phyloP scores from a whole-genome alignment of 2,888 invertebrate genomes.

The Lasioglossum lativentre region DNA sequence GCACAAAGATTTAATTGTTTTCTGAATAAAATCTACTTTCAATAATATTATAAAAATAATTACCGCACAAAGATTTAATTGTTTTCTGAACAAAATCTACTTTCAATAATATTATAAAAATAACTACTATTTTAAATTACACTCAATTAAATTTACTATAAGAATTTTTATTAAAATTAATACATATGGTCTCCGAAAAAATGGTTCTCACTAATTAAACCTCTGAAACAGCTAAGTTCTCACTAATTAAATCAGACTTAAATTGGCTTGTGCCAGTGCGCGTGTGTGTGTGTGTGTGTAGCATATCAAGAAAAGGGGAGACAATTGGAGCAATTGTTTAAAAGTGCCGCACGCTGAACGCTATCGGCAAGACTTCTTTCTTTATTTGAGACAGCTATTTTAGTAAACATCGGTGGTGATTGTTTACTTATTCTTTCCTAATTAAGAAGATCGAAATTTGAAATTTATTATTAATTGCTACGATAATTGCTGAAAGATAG shows the following conservation, averaged over 20 bases:
- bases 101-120: no score
- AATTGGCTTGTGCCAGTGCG: neutral
- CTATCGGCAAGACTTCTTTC: neutral
- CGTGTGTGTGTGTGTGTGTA: no score
- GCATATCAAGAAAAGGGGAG: neutral
- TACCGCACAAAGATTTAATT: no score
- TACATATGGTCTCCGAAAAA: neutral
- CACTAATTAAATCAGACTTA: neutral
- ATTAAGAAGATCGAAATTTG: neutral
- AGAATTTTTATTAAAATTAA: no score
- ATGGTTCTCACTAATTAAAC: no score
- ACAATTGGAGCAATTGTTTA: conserved; percentile 1
- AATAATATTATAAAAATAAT: no score
- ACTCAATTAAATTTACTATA: no score
- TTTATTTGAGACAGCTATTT: neutral
- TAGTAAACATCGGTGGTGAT: neutral
- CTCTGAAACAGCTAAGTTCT: neutral
- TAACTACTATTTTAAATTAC: no score
- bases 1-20: neutral
- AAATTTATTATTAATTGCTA: neutral
- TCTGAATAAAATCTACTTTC: neutral
- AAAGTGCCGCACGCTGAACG: neutral
- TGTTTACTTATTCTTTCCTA: neutral
- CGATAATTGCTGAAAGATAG: conserved; percentile 1
- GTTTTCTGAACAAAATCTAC: no score